Base-by-base conservation (phyloP, 2,888 invertebrate species). In the Charanyca ferruginea region DNA sequence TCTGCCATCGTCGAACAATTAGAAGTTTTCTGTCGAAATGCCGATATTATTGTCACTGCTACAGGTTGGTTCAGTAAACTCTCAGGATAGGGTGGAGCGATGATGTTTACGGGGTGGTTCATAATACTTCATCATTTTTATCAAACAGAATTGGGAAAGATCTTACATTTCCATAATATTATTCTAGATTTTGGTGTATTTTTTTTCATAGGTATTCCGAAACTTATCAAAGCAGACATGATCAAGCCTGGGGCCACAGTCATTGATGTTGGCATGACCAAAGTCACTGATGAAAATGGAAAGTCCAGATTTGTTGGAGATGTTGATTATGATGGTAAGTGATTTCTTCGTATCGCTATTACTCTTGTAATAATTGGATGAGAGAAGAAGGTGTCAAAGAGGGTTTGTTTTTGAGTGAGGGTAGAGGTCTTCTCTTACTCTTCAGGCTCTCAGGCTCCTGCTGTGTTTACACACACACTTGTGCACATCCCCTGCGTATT, bases 191-290 rank as follows among this genome's bases (percentile, higher is more conserved):
- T 4, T 25, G 13, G 25, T 8, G 2, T 9, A 5, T 32, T 32
- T 11, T 55, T 41, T 38, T 7, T 51, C 41, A 62, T 69, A 94
- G 98, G 98, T 69, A 96, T 98, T 23, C 97, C 97, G 3, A 96
- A 97, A 51, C 90, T 98, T 8, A 97, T 98, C 49, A 97, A 96
- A 77, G 97, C 97, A 0, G 97, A 98, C 70, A 98, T 99, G 98
- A 96, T 99, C 4, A 99, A 98, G 87, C 97, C 97, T 1, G 98
- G 98, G 0, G 98, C 98, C 2, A 97, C 98, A 59, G 95, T 99
- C 20, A 98, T 99, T 73, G 99, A 99, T 91, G 98, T 99, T 53
- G 99, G 99, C 16, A 97, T 98, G 63, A 98, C 97, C 2, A 96
- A 97, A 83, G 92, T 98, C 16, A 96, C 94, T 7, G 97, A 97